A percentile compares a stretch with the other conserved stretches of the same genome.
Evolutionary conservation across 2,888 invertebrate genomes (phyloP).

Genomic region (Napeogenes sylphis): DNA sequence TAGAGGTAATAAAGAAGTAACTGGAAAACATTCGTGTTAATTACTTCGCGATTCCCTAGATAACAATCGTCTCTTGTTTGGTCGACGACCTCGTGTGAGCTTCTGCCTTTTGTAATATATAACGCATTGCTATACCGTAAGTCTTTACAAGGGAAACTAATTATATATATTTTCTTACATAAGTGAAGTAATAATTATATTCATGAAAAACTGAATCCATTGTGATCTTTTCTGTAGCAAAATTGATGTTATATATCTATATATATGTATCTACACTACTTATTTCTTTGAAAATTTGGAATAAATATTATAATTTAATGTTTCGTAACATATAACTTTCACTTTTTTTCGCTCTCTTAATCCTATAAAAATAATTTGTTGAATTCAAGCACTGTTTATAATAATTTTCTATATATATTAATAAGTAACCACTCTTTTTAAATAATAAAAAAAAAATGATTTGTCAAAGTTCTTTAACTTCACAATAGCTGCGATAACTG

Average conservation of each 20-base stretch:
- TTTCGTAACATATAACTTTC: too few species aligned
- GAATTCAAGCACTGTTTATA: too few species aligned
- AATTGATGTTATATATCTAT: too few species aligned
- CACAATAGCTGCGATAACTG: too few species aligned
- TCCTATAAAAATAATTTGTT: too few species aligned
- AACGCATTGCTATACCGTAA: not conserved
- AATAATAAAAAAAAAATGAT: too few species aligned
- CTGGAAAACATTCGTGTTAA: slow-evolving; percentile 57
- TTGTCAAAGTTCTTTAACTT: too few species aligned
- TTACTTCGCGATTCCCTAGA: slow-evolving; percentile 56
- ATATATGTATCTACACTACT: too few species aligned
- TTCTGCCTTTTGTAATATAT: slow-evolving; percentile 33
- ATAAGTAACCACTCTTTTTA: too few species aligned
- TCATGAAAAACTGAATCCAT: slow-evolving; percentile 13
- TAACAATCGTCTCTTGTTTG: slow-evolving; percentile 52
- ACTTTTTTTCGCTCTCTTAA: too few species aligned
- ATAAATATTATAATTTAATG: not conserved
- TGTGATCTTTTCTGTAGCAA: slow-evolving; percentile 15
- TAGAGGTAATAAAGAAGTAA: slow-evolving; percentile 32
- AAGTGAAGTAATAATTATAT: slow-evolving; percentile 12
- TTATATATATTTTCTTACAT: slow-evolving; percentile 12
- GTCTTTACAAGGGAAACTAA: not conserved
- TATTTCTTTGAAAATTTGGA: slow-evolving; percentile 44
- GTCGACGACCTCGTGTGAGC: slow-evolving; percentile 64
- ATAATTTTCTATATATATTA: too few species aligned